These are phyloP conservation scores for Falco punctatus DNA, from an alignment of 2,113 vertebrate genomes.

Conservation along the genomic window DNA sequence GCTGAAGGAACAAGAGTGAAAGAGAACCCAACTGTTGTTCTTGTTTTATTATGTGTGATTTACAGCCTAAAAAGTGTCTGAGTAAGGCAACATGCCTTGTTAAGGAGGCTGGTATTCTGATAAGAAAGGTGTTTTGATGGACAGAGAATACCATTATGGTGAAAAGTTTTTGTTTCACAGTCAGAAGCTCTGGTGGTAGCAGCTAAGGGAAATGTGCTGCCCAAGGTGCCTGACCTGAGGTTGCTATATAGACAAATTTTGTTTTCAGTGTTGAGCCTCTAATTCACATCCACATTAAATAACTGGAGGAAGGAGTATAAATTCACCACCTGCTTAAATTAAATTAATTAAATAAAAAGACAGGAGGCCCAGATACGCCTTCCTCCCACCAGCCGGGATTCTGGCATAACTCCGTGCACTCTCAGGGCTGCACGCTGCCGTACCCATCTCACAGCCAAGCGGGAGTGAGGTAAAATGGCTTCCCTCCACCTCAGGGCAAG, in stretches of 20 bases:
- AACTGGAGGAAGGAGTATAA: background rate
- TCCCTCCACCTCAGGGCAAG: background rate
- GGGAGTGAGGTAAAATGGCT: background rate
- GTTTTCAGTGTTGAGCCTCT: background rate
- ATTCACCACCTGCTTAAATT: background rate
- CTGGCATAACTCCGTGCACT: rapidly evolving
- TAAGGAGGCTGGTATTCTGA: background rate
- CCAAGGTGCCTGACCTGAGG: rapidly evolving
- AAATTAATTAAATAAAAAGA: background rate
- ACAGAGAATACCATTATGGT: background rate
- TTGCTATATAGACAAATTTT: background rate
- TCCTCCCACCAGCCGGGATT: background rate
- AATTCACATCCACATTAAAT: background rate
- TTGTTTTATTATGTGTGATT: background rate
- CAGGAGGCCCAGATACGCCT: background rate
- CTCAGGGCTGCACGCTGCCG: background rate
- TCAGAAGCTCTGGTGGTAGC: background rate
- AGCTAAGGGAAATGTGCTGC: background rate
- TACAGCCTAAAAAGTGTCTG: background rate
- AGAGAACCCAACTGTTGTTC: background rate
- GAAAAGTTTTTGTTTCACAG: background rate
- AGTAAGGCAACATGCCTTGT: background rate
- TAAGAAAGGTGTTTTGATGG: background rate
- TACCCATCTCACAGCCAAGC: rapidly evolving
- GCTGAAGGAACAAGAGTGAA: background rate